These are phyloP conservation scores for Rotaria sp. DNA, from an alignment of 2,888 invertebrate genomes.

Conservation along the genomic window DNA sequence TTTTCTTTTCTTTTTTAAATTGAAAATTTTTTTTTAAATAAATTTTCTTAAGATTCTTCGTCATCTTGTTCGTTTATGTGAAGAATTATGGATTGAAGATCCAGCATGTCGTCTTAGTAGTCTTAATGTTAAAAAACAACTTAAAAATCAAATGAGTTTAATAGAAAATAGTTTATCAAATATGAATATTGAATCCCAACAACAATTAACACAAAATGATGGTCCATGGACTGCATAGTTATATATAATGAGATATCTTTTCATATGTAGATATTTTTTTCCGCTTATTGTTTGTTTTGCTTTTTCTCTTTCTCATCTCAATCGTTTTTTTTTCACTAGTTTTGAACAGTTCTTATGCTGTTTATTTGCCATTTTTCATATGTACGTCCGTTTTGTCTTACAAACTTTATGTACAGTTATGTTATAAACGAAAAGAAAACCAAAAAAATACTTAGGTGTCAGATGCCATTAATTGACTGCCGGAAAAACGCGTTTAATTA, in stretches of 20 bases:
- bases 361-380: background rate
- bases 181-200: background rate
- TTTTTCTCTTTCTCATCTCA: background rate
- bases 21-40: no score
- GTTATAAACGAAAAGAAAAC: background rate
- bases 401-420: background rate
- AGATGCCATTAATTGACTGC: background rate
- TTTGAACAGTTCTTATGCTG: background rate
- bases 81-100: constrained; percentile 38
- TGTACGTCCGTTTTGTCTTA: constrained; percentile 10
- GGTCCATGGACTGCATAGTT: background rate
- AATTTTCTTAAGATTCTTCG: background rate
- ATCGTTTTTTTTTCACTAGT: background rate
- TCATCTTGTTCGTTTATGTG: constrained; percentile 8
- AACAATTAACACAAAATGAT: background rate
- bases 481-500: background rate
- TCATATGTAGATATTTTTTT: background rate
- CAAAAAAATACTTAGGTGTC: background rate
- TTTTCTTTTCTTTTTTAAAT: no score
- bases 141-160: background rate
- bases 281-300: background rate
- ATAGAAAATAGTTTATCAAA: background rate
- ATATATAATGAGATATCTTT: background rate
- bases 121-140: constrained; percentile 34
- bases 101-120: constrained; percentile 34